Base-by-base conservation (phyloP, 2,797 vertebrate species). In the Onychomys arenicola region DNA sequence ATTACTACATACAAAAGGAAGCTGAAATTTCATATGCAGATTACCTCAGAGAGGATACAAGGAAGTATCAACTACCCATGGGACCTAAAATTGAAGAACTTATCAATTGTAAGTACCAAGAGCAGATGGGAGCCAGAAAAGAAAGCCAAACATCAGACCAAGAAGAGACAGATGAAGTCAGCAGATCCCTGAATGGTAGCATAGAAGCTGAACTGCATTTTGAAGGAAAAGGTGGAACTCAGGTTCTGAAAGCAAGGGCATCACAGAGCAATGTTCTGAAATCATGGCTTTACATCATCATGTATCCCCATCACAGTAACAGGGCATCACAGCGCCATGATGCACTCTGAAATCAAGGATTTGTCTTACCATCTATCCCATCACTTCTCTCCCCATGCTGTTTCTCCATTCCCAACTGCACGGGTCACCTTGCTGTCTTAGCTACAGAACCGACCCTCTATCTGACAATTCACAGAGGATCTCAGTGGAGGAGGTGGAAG, bases 361-460 rank as follows among this genome's bases (percentile, higher is more conserved):
- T 85, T n/a, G 57, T 81, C 87, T 82, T 78, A 65, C 67, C 78
- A 43, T 80, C 69, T 9, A 71, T 90, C 55, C 23, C 32, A 43
- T 86, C 77, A 61, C 40, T 78, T 95, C 93, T 67, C 61, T 69
- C 85, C 14, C 43, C 37, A 63, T 87, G 61, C 29, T 7, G 3
- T 9, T 82, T 91, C 83, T 95, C 63, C 10, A 46, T 86, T 92
- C 82, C 17, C 89, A 94, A 23, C 49, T 69, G 52, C 92, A 49
- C 19, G 2, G 73, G 80, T 97, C 92, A 97, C 88, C 92, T 97
- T 96, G 84, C n/a, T 76, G 40, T 92, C 80, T 93, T 67, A 97
- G 88, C 49, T 88, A 85, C 5, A 91, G 67, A 97, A 95, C 6
- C 88, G 59, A 94, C 94, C 82, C 86, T 91, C 75, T 63, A 43